These are phyloP conservation scores for Agrotis segetum DNA, from an alignment of 2,888 invertebrate species.

Conservation along the genomic window DNA sequence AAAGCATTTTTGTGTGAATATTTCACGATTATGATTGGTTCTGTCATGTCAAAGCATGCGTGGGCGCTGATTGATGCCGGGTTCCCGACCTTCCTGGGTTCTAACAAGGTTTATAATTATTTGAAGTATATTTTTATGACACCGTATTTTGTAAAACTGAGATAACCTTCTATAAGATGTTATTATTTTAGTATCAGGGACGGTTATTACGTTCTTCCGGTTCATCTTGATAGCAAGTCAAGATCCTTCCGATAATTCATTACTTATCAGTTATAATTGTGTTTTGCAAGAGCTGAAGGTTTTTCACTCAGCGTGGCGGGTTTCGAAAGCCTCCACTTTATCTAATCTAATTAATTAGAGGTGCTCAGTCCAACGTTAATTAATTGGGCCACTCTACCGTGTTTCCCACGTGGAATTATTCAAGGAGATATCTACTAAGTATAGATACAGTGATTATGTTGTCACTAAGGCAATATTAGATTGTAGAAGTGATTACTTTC, in stretches of 20 bases:
- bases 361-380: conserved; percentile 60
- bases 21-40: conserved; percentile 51
- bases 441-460: background rate
- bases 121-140: conserved; percentile 51
- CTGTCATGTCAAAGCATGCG: conserved; percentile 45
- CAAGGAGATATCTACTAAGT: background rate
- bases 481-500: too few relatives aligned
- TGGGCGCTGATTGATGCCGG: conserved; percentile 52
- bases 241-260: conserved; percentile 43
- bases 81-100: conserved; percentile 44
- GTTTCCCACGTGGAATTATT: conserved; percentile 57
- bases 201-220: conserved; percentile 40
- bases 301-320: conserved; percentile 68
- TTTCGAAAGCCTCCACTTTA: conserved; percentile 77
- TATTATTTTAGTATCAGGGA: conserved; percentile 35
- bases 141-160: conserved; percentile 44
- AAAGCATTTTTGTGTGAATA: conserved; percentile 53
- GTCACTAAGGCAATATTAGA: background rate
- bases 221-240: conserved; percentile 16
- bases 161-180: conserved; percentile 39
- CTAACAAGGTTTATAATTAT: conserved; percentile 47
- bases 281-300: conserved; percentile 72
- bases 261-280: conserved; percentile 12
- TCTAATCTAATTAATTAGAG: conserved; percentile 78
- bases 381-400: conserved; percentile 68